Evolutionary conservation across 2,888 invertebrate species (phyloP), one percentile per base, ranked within the genome.

Genomic region (Itoplectis maculator): DNA sequence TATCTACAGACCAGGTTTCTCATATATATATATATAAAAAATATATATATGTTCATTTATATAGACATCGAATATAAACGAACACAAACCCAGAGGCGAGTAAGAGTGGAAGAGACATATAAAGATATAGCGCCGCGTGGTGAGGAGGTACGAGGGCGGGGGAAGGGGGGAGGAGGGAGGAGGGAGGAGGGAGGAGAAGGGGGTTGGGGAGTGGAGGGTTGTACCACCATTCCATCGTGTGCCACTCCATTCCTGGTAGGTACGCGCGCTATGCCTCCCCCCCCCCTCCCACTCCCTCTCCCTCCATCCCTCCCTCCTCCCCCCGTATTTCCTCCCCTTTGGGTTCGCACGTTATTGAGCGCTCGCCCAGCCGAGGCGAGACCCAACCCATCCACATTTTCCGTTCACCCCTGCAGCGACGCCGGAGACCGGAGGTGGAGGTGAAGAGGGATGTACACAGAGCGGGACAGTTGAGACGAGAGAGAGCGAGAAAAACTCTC

Each of bases 291-390:
- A n/a, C n/a, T n/a, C n/a, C n/a, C n/a, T n/a, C n/a, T n/a, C n/a
- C n/a, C n/a, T n/a, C n/a, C n/a, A n/a, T n/a, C n/a, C n/a, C n/a
- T n/a, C n/a, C n/a, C n/a, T n/a, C n/a, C n/a, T n/a, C n/a, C n/a
- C 88, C 89, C 86, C 89, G 29, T 88, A 89, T 91, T 91, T 93
- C 93, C 93, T 93, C 93, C 93, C 93, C 93, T 93, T 94, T 93
- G 93, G 93, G 93, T 94, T 94, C 94, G 94, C 94, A 94, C 94
- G 93, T 94, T 94, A 94, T 94, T 94, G 94, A 94, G 94, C 94
- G 94, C 93, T 93, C 93, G 94, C 92, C 94, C 94, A 94, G 94
- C 93, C 93, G 94, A 93, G 94, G 94, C 93, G 93, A 94, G 93
- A 94, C 93, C 93, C 94, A 93, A 94, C 94, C 93, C 93, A 93